A percentile compares a stretch with the other conserved stretches of the same genome.
Conservation (phyloP, 2,888 invertebrate species). For the Ormyrus nitidulus region DNA sequence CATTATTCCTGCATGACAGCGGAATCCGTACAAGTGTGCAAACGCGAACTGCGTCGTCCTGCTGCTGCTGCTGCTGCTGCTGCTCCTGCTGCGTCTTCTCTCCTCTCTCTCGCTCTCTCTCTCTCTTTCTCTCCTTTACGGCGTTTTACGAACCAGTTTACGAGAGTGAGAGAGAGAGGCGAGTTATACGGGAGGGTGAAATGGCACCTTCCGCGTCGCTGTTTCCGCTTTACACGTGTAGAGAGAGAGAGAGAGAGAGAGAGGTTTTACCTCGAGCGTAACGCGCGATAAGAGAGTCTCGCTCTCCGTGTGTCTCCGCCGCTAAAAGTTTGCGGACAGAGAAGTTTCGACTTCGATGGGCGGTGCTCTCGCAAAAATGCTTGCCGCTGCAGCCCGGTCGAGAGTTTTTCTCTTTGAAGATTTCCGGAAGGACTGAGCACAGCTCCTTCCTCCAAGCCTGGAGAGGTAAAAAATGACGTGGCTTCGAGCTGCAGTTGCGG, state of each 20-base stretch:
- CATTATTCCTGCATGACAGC: slow-evolving; percentile 44
- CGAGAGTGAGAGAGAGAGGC: slow-evolving; percentile 21
- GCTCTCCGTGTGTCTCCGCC: neutral
- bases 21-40: slow-evolving; percentile 47
- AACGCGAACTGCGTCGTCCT: slow-evolving; percentile 16
- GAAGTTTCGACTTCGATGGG: neutral
- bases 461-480: no score
- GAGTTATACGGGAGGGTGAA: slow-evolving; percentile 46
- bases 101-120: neutral
- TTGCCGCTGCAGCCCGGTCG: neutral
- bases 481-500: no score
- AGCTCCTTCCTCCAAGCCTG: no score
- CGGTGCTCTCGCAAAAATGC: no score
- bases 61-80: neutral
- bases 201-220: slow-evolving; percentile 44
- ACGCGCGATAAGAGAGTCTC: slow-evolving; percentile 24
- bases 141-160: slow-evolving; percentile 51
- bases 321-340: neutral
- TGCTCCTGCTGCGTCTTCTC: slow-evolving; percentile 1
- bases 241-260: neutral
- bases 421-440: no score
- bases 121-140: slow-evolving; percentile 15
- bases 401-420: no score
- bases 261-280: slow-evolving; percentile 14
- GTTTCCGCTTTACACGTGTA: slow-evolving; percentile 45